These are phyloP conservation scores for Acrobasis repandana DNA, from an alignment of 2,888 invertebrate genomes.

Conservation along the genomic window DNA sequence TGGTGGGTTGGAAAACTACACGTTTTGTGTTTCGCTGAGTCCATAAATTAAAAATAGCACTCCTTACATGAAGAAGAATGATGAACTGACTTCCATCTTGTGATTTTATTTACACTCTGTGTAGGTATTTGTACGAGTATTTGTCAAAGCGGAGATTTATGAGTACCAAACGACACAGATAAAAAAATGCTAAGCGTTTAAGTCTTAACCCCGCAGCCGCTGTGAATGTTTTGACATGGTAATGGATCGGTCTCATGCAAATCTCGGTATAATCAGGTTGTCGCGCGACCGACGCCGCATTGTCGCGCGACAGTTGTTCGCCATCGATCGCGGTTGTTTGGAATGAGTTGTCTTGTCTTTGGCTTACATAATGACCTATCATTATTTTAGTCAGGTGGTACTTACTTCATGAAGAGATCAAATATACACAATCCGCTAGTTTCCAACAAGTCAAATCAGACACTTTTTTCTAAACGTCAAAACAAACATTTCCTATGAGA, in stretches of 20 bases:
- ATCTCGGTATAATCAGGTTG: constrained; percentile 31
- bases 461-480: too few species aligned
- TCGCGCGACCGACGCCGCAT: constrained; percentile 27
- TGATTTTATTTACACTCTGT: too few species aligned
- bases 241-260: constrained; percentile 31
- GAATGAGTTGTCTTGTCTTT: neutral
- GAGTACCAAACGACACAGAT: neutral
- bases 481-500: too few species aligned
- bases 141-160: too few species aligned
- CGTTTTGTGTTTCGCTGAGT: too few species aligned
- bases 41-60: too few species aligned
- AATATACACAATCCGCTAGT: too few species aligned
- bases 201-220: constrained; percentile 17
- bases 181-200: constrained; percentile 12
- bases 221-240: constrained; percentile 30
- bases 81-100: too few species aligned
- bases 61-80: too few species aligned
- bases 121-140: too few species aligned
- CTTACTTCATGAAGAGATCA: neutral
- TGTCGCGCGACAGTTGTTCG: constrained; percentile 27
- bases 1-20: too few species aligned
- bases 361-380: neutral
- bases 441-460: too few species aligned
- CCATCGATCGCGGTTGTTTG: constrained; percentile 27
- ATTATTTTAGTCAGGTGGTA: neutral